A percentile compares a stretch with the other conserved stretches of the same genome.
Evolutionary conservation across 2,797 vertebrate species (phyloP).

Genomic region (Pseudochirops cupreus): DNA sequence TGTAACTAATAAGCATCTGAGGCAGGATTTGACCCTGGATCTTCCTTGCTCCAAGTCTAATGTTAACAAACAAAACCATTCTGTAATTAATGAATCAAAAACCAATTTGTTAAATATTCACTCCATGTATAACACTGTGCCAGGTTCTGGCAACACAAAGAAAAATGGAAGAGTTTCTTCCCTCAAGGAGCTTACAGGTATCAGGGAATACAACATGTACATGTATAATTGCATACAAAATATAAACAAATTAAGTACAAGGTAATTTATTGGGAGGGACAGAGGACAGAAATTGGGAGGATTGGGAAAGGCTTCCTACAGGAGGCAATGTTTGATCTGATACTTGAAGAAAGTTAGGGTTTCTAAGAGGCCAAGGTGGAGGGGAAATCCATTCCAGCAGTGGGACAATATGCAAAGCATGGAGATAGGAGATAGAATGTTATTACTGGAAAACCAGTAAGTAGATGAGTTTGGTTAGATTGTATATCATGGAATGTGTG

Average conservation of each 20-base stretch:
- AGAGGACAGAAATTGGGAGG: not conserved
- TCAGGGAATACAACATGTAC: not conserved
- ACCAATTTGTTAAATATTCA: not conserved
- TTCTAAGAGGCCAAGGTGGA: not conserved
- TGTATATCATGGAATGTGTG: not conserved
- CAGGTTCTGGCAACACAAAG: not conserved
- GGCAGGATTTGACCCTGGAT: not conserved
- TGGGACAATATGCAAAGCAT: not conserved
- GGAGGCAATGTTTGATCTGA: not conserved
- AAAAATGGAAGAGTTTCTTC: not conserved
- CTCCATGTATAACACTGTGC: not conserved
- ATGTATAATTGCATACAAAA: not conserved
- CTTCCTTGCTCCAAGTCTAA: not conserved
- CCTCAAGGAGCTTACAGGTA: not conserved
- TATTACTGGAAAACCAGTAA: not conserved
- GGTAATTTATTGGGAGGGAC: not conserved
- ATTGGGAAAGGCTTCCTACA: not conserved
- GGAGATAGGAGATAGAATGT: not conserved
- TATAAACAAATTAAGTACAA: not conserved
- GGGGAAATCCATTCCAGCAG: not conserved
- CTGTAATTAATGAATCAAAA: not conserved
- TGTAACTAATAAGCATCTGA: not conserved
- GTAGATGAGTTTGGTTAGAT: not conserved
- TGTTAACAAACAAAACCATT: not conserved
- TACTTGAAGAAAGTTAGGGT: not conserved